Evolutionary conservation across 2,797 vertebrate genomes (phyloP).

Genomic region (Peromyscus nudipes): DNA sequence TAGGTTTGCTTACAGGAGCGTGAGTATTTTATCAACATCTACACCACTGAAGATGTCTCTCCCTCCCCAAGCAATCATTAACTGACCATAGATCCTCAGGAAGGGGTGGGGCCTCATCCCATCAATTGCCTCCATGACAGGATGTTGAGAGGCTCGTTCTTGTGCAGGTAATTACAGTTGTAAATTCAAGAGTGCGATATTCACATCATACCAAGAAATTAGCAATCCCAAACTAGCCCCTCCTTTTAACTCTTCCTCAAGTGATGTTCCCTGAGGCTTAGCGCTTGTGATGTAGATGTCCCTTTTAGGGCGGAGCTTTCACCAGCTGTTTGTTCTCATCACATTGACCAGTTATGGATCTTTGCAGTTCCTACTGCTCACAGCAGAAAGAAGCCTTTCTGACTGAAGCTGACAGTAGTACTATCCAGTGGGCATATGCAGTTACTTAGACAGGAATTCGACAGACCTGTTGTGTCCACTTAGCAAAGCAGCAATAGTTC

Average conservation of each 20-base stretch:
- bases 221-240: neutral
- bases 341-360: neutral
- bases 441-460: neutral
- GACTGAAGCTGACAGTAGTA: neutral
- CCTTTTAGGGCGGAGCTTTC: neutral
- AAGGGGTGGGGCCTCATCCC: too few species aligned
- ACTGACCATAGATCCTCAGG: neutral
- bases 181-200: neutral
- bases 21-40: neutral
- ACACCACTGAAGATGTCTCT: neutral
- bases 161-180: neutral
- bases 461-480: neutral
- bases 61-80: neutral
- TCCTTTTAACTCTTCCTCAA: neutral
- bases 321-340: neutral
- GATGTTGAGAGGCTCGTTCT: neutral
- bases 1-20: neutral
- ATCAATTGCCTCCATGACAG: neutral
- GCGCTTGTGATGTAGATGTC: neutral
- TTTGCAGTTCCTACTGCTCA: neutral
- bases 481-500: neutral
- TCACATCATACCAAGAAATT: neutral
- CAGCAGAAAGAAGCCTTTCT: neutral
- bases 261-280: neutral
- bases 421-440: neutral